phyloP scores from a whole-genome alignment of 2,113 vertebrate genomes.

The Pluvialis apricaria region DNA sequence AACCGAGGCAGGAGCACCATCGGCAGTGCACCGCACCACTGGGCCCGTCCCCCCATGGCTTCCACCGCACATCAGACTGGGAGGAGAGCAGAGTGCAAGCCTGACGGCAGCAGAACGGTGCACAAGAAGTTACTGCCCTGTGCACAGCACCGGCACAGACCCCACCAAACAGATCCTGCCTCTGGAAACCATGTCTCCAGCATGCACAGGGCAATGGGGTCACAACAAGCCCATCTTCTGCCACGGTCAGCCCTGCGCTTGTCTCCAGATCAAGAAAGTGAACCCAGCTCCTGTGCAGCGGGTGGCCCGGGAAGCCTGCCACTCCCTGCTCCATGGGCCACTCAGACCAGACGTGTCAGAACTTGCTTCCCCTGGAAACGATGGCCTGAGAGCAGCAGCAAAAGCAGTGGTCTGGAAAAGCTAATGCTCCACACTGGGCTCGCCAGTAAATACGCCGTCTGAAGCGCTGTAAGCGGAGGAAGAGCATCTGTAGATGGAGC shows the following conservation, averaged over 20 bases:
- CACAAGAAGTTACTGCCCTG: background rate
- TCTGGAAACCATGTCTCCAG: background rate
- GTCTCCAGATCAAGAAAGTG: background rate
- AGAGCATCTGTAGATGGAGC: background rate
- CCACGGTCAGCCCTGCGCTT: fast-evolving
- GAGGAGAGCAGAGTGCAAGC: background rate
- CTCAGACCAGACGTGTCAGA: fast-evolving
- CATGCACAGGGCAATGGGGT: fast-evolving
- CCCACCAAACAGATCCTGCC: background rate
- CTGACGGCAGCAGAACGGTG: background rate
- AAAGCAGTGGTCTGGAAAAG: background rate
- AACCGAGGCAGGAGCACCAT: background rate
- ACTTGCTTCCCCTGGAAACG: background rate
- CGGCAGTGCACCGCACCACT: fast-evolving
- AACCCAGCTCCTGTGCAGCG: background rate
- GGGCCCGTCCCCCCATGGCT: background rate
- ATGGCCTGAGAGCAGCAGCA: background rate
- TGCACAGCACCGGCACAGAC: fast-evolving
- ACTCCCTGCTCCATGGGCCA: background rate
- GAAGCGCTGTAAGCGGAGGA: background rate
- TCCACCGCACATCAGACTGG: fast-evolving
- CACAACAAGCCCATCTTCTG: background rate
- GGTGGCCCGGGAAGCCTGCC: background rate
- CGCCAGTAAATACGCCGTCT: fast-evolving
- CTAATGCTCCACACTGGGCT: fast-evolving